A percentile compares a stretch with the other conserved stretches of the same genome.
These are phyloP conservation scores for Aphis gossypii DNA, from an alignment of 1,140 invertebrate genomes.

Conservation along the genomic window DNA sequence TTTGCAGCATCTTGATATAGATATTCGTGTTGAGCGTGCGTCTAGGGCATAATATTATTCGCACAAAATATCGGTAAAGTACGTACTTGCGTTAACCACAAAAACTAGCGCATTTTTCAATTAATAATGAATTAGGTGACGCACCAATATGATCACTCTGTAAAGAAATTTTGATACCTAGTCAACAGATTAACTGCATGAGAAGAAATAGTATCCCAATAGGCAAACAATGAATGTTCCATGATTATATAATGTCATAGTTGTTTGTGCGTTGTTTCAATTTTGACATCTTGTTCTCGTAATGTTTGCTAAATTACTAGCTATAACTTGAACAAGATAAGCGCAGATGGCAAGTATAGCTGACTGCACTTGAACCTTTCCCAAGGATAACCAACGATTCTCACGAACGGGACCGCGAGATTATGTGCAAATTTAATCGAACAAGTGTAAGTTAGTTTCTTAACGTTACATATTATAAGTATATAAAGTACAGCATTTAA, in stretches of 20 bases:
- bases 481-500: background rate
- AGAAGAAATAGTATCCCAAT: too few relatives aligned
- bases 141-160: background rate
- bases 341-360: background rate
- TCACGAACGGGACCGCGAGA: background rate
- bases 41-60: background rate
- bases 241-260: too few relatives aligned
- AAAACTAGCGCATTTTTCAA: background rate
- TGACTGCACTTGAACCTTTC: background rate
- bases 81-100: too few relatives aligned
- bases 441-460: background rate
- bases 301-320: background rate
- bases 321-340: background rate
- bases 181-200: too few relatives aligned
- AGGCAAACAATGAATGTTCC: too few relatives aligned
- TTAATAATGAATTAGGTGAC: background rate
- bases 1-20: background rate
- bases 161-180: background rate
- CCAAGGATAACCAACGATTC: background rate
- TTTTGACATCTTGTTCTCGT: background rate
- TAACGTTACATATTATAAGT: background rate
- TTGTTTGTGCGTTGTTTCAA: background rate
- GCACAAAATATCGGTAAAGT: too few relatives aligned
- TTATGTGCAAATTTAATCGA: background rate
- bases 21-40: background rate